phyloP scores from a whole-genome alignment of 2,888 invertebrate species.

The Omphaloscelis lunosa region DNA sequence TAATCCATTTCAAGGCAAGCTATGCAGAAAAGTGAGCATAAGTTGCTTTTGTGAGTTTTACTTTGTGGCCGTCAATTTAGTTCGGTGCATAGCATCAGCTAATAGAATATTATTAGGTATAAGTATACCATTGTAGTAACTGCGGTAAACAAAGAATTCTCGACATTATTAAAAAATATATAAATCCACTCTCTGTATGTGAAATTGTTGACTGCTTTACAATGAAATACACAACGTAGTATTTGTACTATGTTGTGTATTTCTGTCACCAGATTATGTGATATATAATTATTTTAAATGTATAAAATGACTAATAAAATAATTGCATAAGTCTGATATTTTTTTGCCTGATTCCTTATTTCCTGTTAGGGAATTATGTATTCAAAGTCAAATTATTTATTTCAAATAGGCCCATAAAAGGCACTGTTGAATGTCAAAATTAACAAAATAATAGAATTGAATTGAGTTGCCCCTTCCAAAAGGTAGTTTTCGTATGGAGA shows the following conservation, averaged over 20 bases:
- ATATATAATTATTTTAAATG: not conserved
- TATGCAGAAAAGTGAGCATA: not conserved
- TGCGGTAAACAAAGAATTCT: not conserved
- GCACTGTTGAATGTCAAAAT: too few relatives aligned
- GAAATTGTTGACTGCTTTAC: not conserved
- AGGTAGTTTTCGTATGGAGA: too few relatives aligned
- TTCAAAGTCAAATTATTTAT: too few relatives aligned
- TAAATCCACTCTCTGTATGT: not conserved
- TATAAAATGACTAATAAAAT: slow-evolving; percentile 2
- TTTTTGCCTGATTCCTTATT: not conserved
- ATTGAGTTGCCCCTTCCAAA: too few relatives aligned
- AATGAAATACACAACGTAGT: not conserved
- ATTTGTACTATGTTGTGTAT: too few relatives aligned
- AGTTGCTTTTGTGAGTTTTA: not conserved
- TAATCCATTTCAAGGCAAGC: not conserved
- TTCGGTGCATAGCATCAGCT: not conserved
- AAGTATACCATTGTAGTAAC: not conserved
- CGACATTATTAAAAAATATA: not conserved
- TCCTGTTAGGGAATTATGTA: not conserved
- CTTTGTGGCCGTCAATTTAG: not conserved
- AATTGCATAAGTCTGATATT: not conserved
- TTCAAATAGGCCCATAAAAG: too few relatives aligned
- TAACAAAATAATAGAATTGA: too few relatives aligned
- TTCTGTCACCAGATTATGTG: not conserved
- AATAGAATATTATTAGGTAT: not conserved